A percentile compares a stretch with the other conserved stretches of the same genome.
Conservation (phyloP, 53 echinoderm and acorn worm species). For the Luidia sarsii region DNA sequence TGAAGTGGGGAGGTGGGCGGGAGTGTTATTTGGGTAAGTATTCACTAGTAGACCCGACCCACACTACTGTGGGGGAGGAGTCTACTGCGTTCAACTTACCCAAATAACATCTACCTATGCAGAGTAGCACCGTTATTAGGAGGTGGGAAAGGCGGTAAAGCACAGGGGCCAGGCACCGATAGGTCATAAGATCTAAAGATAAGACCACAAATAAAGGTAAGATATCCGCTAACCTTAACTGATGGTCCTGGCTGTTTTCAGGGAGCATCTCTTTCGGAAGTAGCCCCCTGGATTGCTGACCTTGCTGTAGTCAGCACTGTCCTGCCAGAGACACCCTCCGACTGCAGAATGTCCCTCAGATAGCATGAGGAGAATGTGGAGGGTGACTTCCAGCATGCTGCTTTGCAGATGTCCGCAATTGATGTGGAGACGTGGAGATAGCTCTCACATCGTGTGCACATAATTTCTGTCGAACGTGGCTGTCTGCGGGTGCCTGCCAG, state of each 20-base stretch:
- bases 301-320: no score
- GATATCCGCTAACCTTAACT: not conserved
- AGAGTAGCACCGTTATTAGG: no score
- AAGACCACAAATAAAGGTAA: no score
- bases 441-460: not conserved
- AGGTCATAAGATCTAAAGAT: no score
- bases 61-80: no score
- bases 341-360: not conserved
- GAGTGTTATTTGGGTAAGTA: no score
- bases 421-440: not conserved
- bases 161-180: not conserved
- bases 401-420: not conserved
- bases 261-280: not conserved
- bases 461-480: no score
- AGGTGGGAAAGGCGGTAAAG: no score
- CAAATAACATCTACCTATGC: no score
- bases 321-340: not conserved
- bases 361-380: constrained; percentile 27
- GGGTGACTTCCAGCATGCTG: not conserved
- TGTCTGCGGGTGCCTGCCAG: not conserved
- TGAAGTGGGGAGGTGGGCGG: no score
- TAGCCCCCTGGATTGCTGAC: not conserved
- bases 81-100: no score
- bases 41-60: no score
- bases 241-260: not conserved